phyloP scores from a whole-genome alignment of 2,888 invertebrate genomes.

The Brenthis hecate region DNA sequence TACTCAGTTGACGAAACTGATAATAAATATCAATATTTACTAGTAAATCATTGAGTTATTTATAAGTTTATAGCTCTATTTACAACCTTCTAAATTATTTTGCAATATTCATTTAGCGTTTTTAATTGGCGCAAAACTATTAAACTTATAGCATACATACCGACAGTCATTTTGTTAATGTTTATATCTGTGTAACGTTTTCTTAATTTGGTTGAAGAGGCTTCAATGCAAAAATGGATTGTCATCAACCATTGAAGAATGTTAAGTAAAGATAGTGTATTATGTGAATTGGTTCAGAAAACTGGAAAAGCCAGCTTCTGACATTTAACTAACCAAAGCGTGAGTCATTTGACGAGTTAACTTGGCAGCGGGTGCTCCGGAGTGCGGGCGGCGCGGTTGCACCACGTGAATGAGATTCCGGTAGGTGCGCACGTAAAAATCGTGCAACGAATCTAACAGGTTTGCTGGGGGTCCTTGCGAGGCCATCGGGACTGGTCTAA shows the following conservation, averaged over 20 bases:
- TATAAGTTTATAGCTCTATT: slow-evolving; percentile 29
- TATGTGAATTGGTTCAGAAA: slow-evolving; percentile 74
- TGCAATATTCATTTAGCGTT: slow-evolving; percentile 3
- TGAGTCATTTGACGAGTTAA: slow-evolving; percentile 82
- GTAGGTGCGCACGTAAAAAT: slow-evolving; percentile 83
- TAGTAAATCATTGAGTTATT: slow-evolving; percentile 31
- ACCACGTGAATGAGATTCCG: slow-evolving; percentile 80
- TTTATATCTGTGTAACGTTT: no score
- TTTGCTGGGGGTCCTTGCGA: slow-evolving; percentile 82
- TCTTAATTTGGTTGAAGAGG: background rate
- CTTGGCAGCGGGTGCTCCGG: slow-evolving; percentile 62
- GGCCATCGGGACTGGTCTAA: slow-evolving; percentile 82
- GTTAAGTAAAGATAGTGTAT: slow-evolving; percentile 60
- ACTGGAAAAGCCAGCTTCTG: slow-evolving; percentile 80
- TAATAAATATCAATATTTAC: slow-evolving; percentile 34
- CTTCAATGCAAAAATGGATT: slow-evolving; percentile 26
- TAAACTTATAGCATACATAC: background rate
- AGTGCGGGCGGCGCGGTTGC: slow-evolving; percentile 66
- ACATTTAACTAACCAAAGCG: slow-evolving; percentile 75
- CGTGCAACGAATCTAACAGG: slow-evolving; percentile 83
- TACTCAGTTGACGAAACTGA: slow-evolving; percentile 28
- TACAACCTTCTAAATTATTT: slow-evolving; percentile 17
- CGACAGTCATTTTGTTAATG: background rate
- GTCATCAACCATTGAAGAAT: slow-evolving; percentile 46
- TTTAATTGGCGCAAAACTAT: background rate